Conservation (phyloP, 2,113 vertebrate genomes). For the Chelonoidis abingdonii region DNA sequence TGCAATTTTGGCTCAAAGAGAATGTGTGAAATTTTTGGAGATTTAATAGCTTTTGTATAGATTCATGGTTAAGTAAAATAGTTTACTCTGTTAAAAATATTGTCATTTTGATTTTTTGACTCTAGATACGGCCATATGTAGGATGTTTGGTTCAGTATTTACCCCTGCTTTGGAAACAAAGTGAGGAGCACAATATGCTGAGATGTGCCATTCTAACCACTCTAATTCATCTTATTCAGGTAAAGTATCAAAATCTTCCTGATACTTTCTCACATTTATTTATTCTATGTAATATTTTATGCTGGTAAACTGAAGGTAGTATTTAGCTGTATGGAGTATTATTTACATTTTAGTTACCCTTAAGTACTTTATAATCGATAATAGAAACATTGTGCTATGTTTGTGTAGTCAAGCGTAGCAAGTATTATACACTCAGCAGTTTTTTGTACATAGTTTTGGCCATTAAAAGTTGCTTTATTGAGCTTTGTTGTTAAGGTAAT, state of each 20-base stretch:
- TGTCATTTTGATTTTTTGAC: slow-evolving; percentile 11
- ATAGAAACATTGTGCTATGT: not conserved
- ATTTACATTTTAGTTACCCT: not conserved
- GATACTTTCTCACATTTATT: not conserved
- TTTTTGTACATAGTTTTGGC: not conserved
- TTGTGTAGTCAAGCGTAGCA: not conserved
- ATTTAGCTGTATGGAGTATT: not conserved
- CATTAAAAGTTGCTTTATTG: not conserved
- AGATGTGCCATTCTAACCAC: slow-evolving; percentile 97
- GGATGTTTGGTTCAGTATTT: slow-evolving; percentile 96
- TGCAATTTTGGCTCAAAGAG: not conserved
- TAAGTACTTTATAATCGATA: not conserved
- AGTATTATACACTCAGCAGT: not conserved
- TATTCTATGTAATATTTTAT: not conserved
- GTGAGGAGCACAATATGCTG: slow-evolving; percentile 98
- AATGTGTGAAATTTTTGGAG: not conserved
- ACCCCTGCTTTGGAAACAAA: slow-evolving; percentile 98
- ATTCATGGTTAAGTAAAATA: not conserved
- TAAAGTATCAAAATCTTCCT: slow-evolving; percentile 58
- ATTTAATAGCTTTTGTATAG: not conserved
- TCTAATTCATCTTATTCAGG: slow-evolving; percentile 94
- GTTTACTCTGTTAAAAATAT: not conserved
- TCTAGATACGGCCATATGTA: slow-evolving; percentile 91
- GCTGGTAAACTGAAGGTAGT: not conserved
- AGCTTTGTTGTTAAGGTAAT: not conserved